These are phyloP conservation scores for Grammomys surdaster DNA, from an alignment of 2,113 vertebrate genomes.

Conservation along the genomic window DNA sequence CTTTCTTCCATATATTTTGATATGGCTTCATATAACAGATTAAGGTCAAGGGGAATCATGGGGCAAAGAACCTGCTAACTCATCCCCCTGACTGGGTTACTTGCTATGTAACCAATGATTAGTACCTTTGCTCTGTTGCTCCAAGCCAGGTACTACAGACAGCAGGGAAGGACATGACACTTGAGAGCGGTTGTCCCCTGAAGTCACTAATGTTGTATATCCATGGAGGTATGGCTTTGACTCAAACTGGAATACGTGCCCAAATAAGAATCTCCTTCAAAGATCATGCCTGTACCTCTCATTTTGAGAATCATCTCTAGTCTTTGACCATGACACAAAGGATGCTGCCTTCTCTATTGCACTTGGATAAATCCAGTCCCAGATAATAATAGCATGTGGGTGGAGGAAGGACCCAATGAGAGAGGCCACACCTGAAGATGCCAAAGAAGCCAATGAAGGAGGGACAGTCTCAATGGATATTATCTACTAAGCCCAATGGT, in stretches of 20 bases:
- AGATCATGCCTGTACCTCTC: background rate
- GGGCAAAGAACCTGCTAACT: slow-evolving; percentile 16
- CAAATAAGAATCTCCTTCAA: background rate
- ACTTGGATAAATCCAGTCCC: background rate
- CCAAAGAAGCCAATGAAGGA: background rate
- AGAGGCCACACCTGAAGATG: background rate
- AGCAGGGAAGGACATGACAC: background rate
- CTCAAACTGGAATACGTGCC: background rate
- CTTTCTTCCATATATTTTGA: slow-evolving; percentile 29
- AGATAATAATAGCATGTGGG: background rate
- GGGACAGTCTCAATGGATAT: background rate
- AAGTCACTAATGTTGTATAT: background rate
- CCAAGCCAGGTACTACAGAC: background rate
- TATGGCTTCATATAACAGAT: background rate
- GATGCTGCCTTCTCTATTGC: background rate
- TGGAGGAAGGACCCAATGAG: background rate
- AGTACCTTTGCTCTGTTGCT: background rate
- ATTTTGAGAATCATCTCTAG: background rate
- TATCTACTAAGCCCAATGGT: background rate
- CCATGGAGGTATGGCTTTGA: accelerated
- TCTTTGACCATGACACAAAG: background rate
- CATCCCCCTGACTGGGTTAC: background rate
- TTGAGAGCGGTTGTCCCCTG: background rate
- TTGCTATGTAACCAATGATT: slow-evolving; percentile 24
- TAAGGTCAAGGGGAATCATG: background rate